Evolutionary conservation across 2,113 vertebrate species (phyloP), one percentile per base, ranked within the genome.

Genomic region (Coregonus clupeaformis): DNA sequence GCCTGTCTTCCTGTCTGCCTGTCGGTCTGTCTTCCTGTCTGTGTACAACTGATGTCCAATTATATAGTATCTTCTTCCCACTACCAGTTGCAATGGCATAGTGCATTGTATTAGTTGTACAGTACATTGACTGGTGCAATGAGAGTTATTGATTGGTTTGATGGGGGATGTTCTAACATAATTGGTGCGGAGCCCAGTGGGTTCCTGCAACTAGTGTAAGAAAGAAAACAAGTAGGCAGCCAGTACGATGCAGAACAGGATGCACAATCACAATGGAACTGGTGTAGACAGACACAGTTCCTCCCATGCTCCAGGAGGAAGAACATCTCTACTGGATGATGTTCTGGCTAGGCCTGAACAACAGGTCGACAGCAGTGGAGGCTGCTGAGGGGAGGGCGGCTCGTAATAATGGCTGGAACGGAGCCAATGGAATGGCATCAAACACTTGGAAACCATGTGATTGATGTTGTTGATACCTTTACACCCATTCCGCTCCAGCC

Each of bases 361-460:
- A 69, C 82, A 84, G 81, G 87, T 6, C 6, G 32, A 36, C 32
- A 9, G 32, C 32, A 36, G 32, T 36, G 32, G 32, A 36, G 32
- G 32, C 32, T 36, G 32, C 32, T 36, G 32, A 36, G 6, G 6
- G 6, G 32, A 36, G 6, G 32, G 7, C 32, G 6, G 32, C 6
- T 36, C 32, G 7, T 36, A 36, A 36, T 36, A 36, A 36, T 36
- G 32, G 32, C 32, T 36, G 7, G 32, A 36, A 36, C 32, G 7
- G 6, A 36, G 6, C 2, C 6, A 36, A 36, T 0, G 6, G 32
- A 36, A 36, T 36, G 1, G 6, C 32, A 36, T 36, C 32, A 36
- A 36, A 36, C 6, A 36, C 32, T 6, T 36, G 32, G 7, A 7
- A 36, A 36, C 32, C 32, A 7, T 36, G 32, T 1, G 32, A 7